Base-by-base conservation (phyloP, 2,888 invertebrate genomes). In the Malthinus seriepunctatus region DNA sequence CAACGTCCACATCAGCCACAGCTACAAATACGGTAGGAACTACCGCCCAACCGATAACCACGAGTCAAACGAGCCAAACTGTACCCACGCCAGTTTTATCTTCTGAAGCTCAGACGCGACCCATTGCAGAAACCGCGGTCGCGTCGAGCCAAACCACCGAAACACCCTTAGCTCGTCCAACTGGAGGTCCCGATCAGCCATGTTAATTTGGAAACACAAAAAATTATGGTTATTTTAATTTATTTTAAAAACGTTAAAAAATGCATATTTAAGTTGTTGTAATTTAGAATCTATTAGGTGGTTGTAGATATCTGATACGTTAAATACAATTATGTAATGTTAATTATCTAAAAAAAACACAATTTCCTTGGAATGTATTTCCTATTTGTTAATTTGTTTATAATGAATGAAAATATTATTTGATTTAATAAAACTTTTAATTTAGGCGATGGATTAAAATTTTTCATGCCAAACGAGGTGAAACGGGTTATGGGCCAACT, bases 1-100 rank as follows among this genome's bases (percentile, higher is more conserved):
- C 82, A 3, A 83, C 83, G 1, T 82, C 82, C 66, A 83, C 83
- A 2, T 76, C 80, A 3, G 81, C 81, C 1, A 81, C 82, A 56
- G 69, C 67, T 31, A 74, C 73, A n/a, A 57, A 73, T 39, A 76
- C 75, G 32, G 77, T 79, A 33, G 78, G 78, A 32, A 78, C 76
- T 4, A 69, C 71, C 8, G 77, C 76, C 1, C 76, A 75, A 57
- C 78, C 78, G 14, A 68, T 74, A 14, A 78, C 75, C 49, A 69
- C 76, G 7, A 78, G 72, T 55, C 77, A 78, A 61, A 76, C 78
- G 34, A 76, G 76, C 61, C 79, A 79, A 67, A 79, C 79, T 33
- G 69, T 71, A 44, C 72, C 75, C 10, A 71, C 76, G 8, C 62
- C 69, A 8, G 70, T 76, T 32, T 75, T 74, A 50, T 73, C 74